These are phyloP conservation scores for Lepidothrix coronata DNA, from an alignment of 2,113 vertebrate species.

Conservation along the genomic window DNA sequence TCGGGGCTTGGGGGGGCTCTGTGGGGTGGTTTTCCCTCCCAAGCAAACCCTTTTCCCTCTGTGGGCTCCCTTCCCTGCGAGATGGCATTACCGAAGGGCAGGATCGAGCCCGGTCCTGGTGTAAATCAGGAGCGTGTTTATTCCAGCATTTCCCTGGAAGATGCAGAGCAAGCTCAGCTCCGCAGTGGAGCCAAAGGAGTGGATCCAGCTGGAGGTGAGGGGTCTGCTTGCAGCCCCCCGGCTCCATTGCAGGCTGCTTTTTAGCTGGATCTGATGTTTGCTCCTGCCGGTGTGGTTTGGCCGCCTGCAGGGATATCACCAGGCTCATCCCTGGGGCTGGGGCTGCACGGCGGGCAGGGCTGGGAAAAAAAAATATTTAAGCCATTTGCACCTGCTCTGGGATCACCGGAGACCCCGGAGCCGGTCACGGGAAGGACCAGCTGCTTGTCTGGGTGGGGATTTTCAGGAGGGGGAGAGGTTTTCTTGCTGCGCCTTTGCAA, in stretches of 20 bases:
- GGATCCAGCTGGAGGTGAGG: background rate
- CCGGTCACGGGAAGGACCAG: accelerated
- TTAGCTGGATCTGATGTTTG: accelerated
- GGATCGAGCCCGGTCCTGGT: accelerated
- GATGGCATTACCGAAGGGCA: accelerated
- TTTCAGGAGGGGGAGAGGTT: background rate
- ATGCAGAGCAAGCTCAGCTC: background rate
- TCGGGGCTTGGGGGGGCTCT: background rate
- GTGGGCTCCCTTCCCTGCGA: background rate
- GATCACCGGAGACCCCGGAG: background rate
- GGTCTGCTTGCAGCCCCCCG: background rate
- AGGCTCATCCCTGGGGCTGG: accelerated
- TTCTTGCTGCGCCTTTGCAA: background rate
- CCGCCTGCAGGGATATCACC: background rate
- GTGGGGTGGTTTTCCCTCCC: background rate
- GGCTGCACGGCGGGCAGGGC: background rate
- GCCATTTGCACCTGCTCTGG: background rate
- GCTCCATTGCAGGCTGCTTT: background rate
- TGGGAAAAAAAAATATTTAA: background rate
- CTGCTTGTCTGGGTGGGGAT: background rate
- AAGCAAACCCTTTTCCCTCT: background rate
- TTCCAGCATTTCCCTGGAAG: background rate
- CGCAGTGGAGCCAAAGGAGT: background rate
- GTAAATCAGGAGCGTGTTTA: background rate
- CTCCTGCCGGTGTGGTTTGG: background rate